A percentile compares a stretch with the other conserved stretches of the same genome.
These are phyloP conservation scores for Episyrphus balteatus DNA, from an alignment of 1,140 invertebrate species.

Conservation along the genomic window DNA sequence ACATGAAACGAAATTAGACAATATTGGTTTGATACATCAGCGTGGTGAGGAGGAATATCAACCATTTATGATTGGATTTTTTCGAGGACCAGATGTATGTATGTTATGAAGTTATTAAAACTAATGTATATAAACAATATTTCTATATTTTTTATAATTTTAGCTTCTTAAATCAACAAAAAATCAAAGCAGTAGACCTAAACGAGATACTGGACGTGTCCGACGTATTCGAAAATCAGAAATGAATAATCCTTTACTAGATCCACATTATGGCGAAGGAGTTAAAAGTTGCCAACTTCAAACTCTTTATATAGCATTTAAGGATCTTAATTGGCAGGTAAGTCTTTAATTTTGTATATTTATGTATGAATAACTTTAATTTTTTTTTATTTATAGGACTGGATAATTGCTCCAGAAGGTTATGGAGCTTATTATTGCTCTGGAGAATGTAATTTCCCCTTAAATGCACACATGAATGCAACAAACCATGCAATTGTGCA, in stretches of 20 bases:
- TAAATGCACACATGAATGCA: conserved; percentile 83
- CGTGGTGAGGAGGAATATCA: conserved; percentile 64
- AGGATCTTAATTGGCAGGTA: conserved; percentile 81
- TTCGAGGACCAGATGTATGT: conserved; percentile 47
- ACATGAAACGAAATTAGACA: conserved; percentile 62
- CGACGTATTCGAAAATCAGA: conserved; percentile 27
- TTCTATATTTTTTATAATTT: no score
- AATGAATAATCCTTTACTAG: conserved; percentile 21
- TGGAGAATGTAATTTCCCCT: conserved; percentile 80
- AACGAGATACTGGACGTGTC: conserved; percentile 14
- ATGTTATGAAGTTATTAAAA: conserved; percentile 38
- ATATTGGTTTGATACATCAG: conserved; percentile 62
- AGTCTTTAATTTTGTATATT: no score
- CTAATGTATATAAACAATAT: no score
- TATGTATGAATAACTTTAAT: no score
- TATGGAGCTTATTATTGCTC: conserved; percentile 82
- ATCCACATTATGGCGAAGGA: conserved; percentile 18
- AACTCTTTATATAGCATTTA: conserved; percentile 82
- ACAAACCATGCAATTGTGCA: conserved; percentile 90
- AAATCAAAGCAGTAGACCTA: conserved; percentile 13
- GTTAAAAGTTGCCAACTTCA: conserved; percentile 74
- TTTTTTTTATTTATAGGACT: conserved; percentile 53
- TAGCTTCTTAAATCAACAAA: conserved; percentile 21
- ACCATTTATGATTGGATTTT: conserved; percentile 73
- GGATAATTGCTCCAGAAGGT: conserved; percentile 84